These are phyloP conservation scores for Clavelina lepadiformis DNA, from an alignment of 23 tunicate genomes.

Conservation along the genomic window DNA sequence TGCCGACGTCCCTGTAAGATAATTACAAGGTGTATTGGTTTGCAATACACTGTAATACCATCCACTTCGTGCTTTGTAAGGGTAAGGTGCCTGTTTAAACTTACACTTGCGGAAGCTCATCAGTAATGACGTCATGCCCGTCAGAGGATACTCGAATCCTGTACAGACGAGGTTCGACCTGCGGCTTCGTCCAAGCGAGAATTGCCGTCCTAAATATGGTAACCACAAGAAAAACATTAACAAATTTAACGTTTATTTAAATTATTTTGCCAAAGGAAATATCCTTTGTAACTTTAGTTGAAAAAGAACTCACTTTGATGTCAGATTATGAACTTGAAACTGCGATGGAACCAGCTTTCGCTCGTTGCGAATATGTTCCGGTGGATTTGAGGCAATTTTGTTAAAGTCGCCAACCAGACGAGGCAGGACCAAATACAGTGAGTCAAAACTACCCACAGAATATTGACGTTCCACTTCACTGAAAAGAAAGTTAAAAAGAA, in stretches of 20 bases:
- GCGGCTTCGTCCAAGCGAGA: conserved; percentile 5
- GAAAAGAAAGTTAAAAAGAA: background rate
- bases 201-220: conserved; percentile 2
- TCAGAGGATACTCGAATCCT: conserved; percentile 17
- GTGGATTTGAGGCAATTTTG: conserved; percentile 9
- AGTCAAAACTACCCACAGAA: conserved; percentile 12
- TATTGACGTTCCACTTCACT: conserved; percentile 28
- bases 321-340: background rate
- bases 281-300: too few relatives aligned
- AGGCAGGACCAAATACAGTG: conserved; percentile 35
- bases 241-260: too few relatives aligned
- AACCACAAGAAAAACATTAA: too few relatives aligned
- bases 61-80: too few relatives aligned
- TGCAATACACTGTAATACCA: too few relatives aligned
- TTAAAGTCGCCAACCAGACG: conserved; percentile 21
- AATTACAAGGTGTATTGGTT: background rate
- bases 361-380: conserved; percentile 16
- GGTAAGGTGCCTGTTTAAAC: background rate
- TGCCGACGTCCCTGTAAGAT: conserved; percentile 25
- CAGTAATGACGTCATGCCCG: conserved; percentile 19
- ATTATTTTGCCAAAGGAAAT: too few relatives aligned
- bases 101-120: conserved; percentile 24
- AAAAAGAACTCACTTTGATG: conserved; percentile 3
- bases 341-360: conserved; percentile 1
- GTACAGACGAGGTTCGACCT: conserved; percentile 17